Evolutionary conservation across 2,797 vertebrate genomes (phyloP).

Genomic region (Gastrophryne carolinensis): DNA sequence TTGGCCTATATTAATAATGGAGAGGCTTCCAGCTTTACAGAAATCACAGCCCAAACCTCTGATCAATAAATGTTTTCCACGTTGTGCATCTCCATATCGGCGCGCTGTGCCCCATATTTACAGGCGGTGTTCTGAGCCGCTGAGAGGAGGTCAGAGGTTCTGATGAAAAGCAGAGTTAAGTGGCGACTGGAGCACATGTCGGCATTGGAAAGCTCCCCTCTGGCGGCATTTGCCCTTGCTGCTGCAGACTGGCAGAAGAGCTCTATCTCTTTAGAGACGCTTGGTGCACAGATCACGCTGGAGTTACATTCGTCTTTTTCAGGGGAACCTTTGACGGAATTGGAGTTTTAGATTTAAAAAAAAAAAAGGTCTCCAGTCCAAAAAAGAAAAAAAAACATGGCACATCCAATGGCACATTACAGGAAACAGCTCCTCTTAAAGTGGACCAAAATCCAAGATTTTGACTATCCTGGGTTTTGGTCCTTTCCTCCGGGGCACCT

Average conservation of each 20-base stretch:
- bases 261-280: slow-evolving; percentile 40
- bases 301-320: no score
- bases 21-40: no score
- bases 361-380: no score
- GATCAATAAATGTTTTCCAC: slow-evolving; percentile 36
- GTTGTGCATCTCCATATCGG: slow-evolving; percentile 19
- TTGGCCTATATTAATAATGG: no score
- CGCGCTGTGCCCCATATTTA: slow-evolving; percentile 24
- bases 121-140: slow-evolving; percentile 29
- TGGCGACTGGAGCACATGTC: slow-evolving; percentile 6
- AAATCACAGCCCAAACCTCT: not conserved
- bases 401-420: no score
- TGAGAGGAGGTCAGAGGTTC: slow-evolving; percentile 31
- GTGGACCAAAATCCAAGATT: no score
- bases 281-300: not conserved
- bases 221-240: slow-evolving; percentile 53
- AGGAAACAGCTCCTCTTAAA: no score
- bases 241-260: slow-evolving; percentile 11
- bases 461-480: no score
- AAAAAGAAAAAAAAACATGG: no score
- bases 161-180: slow-evolving; percentile 43
- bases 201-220: slow-evolving; percentile 50
- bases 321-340: no score
- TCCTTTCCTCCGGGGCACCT: no score
- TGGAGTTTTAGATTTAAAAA: no score